Evolutionary conservation across 2,113 vertebrate genomes (phyloP), one percentile per base, ranked within the genome.

Genomic region (Clarias macrocephalus): DNA sequence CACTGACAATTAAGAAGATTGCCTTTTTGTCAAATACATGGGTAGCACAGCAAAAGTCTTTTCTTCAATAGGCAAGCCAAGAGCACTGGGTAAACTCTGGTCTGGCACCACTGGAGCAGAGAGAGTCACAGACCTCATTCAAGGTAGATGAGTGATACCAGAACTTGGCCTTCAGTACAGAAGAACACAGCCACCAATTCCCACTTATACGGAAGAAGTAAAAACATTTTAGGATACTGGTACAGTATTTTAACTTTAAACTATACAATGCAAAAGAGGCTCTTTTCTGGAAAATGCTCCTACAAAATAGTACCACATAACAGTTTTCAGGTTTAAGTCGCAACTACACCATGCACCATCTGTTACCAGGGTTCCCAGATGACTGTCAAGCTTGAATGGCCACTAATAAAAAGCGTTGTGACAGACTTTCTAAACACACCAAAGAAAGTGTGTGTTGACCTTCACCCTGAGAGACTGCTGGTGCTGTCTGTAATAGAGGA

Each of bases 1-100:
- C 76, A 87, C 18, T 80, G 66, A 85, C 65, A 86, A 86, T 48
- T 75, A 28, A 62, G 15, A 85, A 2, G 5, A 52, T 33, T 28
- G 12, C 19, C 15, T 84, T 11, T 73, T 48, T 75, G 52, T 28
- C 73, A 52, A 76, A 76, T 13, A 52, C 12, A n/a, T 0, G 7
- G 18, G 28, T 6, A 79, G 15, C 56, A 79, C 7, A 79, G 52
- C 25, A 8, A 77, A 75, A 6, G 1, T 9, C 2, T 76, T 85
- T 76, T 76, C 12, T 70, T 79, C 28, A 10, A 5, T 30, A 30
- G 2, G 6, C 52, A 2, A 80, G 18, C 28, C 33, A 5, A 79
- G 48, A 79, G 15, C 75, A 79, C 52, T 28, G 48, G n/a, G 25
- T 18, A 79, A 30, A 57, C 7, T 1, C 75, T 57, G 7, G 56